Evolutionary conservation across 2,888 invertebrate species (phyloP), one percentile per base, ranked within the genome.

Genomic region (Folsomia manolachei): DNA sequence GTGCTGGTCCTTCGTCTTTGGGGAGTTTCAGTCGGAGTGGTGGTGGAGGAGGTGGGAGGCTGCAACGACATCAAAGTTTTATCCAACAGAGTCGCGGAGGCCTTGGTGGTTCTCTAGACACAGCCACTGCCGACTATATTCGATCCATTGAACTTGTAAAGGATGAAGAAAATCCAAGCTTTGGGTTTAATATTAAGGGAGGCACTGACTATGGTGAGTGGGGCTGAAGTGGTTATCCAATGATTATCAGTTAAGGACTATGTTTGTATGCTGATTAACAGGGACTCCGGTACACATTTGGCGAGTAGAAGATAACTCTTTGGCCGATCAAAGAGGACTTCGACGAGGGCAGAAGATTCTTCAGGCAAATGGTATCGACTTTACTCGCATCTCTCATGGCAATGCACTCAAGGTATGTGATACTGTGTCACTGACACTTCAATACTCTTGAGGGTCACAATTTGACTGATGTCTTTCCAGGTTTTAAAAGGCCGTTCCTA

Each of bases 331-430:
- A 80, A 91, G 92, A 76, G 94, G 94, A 78, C 87, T 95, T 79
- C 89, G 93, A 82, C 93, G 94, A 78, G 96, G 96, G 78, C 95
- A 96, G 87, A 94, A 95, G 84, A 95, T 96, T 83, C 87, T 96
- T 82, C 94, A 95, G 85, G 95, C 95, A 80, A 96, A 96, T 85
- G 95, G 95, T 76, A 93, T 92, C 75, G 95, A 94, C 78, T 95
- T 95, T 86, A 92, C 92, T 71, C 63, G 71, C n/a, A 76, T 76
- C 23, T 70, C 69, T 1, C 76, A 76, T 64, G 63, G 68, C 18
- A 68, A 74, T 27, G 74, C 74, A 23, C 19, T 74, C 1, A 74
- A 74, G 71, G 73, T 73, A 7, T 70, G 9, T 56, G 1, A 14
- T 14, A 1, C 18, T 24, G 11, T 63, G 39, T 26, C 2, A 21